These are phyloP conservation scores for Flabesymbios commensalis DNA, from an alignment of 2,888 invertebrate genomes.

Conservation along the genomic window DNA sequence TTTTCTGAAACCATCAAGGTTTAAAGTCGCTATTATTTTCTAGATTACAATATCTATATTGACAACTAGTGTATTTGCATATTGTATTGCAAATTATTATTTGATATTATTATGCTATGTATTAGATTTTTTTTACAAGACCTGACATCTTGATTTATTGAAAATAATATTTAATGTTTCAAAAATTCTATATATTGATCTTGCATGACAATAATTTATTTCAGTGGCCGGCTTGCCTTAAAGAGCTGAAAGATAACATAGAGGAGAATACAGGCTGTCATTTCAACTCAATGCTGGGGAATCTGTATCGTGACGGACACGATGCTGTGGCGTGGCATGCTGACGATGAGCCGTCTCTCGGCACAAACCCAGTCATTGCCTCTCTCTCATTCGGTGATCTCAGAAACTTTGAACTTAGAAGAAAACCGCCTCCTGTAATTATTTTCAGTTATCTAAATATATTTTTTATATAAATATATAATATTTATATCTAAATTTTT, in stretches of 20 bases:
- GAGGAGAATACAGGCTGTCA: constrained; percentile 57
- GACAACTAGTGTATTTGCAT: too few relatives aligned
- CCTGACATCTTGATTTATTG: too few relatives aligned
- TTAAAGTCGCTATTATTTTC: too few relatives aligned
- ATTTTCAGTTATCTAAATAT: background rate
- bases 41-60: too few relatives aligned
- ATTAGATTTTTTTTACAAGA: too few relatives aligned
- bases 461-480: background rate
- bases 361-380: constrained; percentile 60
- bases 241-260: constrained; percentile 46
- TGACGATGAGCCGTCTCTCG: constrained; percentile 61
- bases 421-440: constrained; percentile 48
- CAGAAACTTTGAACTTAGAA: constrained; percentile 61
- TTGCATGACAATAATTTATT: too few relatives aligned
- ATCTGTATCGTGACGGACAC: constrained; percentile 63
- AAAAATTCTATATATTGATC: too few relatives aligned
- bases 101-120: too few relatives aligned
- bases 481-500: constrained; percentile 5
- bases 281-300: constrained; percentile 64
- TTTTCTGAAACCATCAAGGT: too few relatives aligned
- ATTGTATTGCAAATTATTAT: too few relatives aligned
- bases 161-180: too few relatives aligned
- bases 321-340: constrained; percentile 64
- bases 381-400: constrained; percentile 60
- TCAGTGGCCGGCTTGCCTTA: constrained; percentile 54